Percentiles rank a stretch among this genome's conserved stretches.
Conservation (phyloP, 2,113 vertebrate genomes). For the Gallinago undulata region DNA sequence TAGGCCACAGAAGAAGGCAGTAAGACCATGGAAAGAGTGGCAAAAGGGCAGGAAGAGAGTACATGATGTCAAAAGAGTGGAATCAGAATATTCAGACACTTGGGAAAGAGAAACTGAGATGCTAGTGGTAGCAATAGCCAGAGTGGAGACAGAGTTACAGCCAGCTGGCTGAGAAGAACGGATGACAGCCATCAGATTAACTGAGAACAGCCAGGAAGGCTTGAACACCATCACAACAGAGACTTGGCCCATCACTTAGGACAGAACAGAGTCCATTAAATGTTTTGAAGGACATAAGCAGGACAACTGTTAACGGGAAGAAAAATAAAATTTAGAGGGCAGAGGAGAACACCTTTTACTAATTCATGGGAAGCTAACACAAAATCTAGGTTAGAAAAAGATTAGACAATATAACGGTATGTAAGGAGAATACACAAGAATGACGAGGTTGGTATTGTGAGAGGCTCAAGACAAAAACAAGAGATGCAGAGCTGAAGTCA, state of each 20-base stretch:
- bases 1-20: background rate
- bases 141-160: background rate
- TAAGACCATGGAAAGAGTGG: background rate
- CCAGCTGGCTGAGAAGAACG: slow-evolving; percentile 47
- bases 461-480: background rate
- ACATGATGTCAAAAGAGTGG: background rate
- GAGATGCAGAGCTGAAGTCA: background rate
- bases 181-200: background rate
- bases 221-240: background rate
- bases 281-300: background rate
- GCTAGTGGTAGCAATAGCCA: background rate
- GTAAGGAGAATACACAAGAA: background rate
- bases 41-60: background rate
- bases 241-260: slow-evolving; percentile 17
- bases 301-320: background rate
- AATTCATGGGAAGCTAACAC: background rate
- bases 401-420: background rate
- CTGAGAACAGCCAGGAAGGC: slow-evolving; percentile 44
- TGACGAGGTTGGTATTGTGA: background rate
- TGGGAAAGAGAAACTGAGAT: background rate
- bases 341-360: background rate
- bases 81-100: background rate
- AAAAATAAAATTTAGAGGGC: background rate
- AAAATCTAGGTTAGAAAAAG: background rate
- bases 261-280: background rate